Conservation (phyloP, 2,113 vertebrate genomes). For the Ammospiza nelsoni region DNA sequence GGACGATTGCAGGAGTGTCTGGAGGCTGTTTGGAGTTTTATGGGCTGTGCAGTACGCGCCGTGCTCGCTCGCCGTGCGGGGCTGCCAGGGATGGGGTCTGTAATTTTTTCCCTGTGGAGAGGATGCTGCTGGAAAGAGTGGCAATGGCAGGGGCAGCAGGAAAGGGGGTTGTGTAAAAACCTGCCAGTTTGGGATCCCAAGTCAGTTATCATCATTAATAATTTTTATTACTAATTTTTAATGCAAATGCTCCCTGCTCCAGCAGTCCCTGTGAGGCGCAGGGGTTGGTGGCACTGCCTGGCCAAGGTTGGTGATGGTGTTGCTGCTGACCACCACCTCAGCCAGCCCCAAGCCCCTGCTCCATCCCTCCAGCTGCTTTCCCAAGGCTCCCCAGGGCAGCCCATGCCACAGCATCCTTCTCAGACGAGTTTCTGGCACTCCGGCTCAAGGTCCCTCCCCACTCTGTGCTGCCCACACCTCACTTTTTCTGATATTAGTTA, state of each 20-base stretch:
- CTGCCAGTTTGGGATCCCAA: neutral
- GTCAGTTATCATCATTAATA: neutral
- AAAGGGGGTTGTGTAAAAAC: conserved; percentile 40
- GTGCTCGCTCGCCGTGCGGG: conserved; percentile 5
- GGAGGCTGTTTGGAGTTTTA: conserved; percentile 96
- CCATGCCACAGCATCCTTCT: accelerated
- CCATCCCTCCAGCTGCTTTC: neutral
- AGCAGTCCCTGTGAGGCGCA: accelerated
- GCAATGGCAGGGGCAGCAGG: conserved; percentile 78
- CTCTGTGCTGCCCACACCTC: neutral
- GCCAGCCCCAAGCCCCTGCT: neutral
- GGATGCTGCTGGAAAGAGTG: conserved; percentile 63
- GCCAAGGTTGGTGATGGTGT: neutral
- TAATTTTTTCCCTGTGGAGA: conserved; percentile 80
- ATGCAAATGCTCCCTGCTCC: neutral
- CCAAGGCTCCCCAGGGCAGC: neutral
- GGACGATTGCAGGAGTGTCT: conserved; percentile 96
- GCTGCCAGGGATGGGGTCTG: conserved; percentile 81
- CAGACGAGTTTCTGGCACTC: accelerated
- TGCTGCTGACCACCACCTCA: neutral
- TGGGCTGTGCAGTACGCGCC: conserved; percentile 92
- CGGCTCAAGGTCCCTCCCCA: neutral
- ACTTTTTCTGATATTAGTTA: neutral
- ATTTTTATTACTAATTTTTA: neutral
- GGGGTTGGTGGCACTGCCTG: neutral